Evolutionary conservation across 2,888 invertebrate genomes (phyloP).

Genomic region (Scelioninae gen. 1): DNA sequence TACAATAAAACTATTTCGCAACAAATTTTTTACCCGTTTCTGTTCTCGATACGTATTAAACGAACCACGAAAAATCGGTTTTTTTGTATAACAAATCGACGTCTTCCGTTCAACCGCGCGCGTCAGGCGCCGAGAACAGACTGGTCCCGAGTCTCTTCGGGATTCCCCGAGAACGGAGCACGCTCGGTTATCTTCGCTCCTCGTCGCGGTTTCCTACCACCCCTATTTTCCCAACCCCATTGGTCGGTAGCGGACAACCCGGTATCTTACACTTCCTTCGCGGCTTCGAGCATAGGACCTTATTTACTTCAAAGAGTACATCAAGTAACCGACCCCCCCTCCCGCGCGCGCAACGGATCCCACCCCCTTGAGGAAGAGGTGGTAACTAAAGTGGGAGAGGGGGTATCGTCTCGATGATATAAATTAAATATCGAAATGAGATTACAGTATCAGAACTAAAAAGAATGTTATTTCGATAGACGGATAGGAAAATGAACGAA

Average conservation of each 20-base stretch:
- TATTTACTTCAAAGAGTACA: constrained; percentile 66
- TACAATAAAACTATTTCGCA: not conserved
- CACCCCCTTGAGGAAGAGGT: no score
- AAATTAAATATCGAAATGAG: constrained; percentile 48
- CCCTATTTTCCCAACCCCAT: constrained; percentile 17
- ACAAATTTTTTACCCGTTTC: not conserved
- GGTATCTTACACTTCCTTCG: constrained; percentile 65
- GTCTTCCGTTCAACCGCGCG: constrained; percentile 55
- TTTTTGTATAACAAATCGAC: constrained; percentile 7
- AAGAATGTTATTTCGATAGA: constrained; percentile 4
- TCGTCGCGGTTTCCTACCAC: constrained; percentile 37
- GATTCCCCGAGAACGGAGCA: constrained; percentile 72
- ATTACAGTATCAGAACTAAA: constrained; percentile 23
- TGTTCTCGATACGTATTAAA: not conserved
- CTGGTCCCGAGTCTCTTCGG: constrained; percentile 72
- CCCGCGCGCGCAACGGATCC: not conserved
- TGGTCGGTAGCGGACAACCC: constrained; percentile 42
- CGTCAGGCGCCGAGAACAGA: constrained; percentile 74
- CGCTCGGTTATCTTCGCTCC: constrained; percentile 73
- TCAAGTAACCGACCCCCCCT: constrained; percentile 29
- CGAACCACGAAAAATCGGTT: no score
- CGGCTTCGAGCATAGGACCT: constrained; percentile 73
- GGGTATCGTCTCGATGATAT: constrained; percentile 36
- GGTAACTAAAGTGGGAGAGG: no score
- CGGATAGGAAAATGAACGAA: constrained; percentile 17